Conservation (phyloP, 2,888 invertebrate genomes). For the Octonoba sinensis region DNA sequence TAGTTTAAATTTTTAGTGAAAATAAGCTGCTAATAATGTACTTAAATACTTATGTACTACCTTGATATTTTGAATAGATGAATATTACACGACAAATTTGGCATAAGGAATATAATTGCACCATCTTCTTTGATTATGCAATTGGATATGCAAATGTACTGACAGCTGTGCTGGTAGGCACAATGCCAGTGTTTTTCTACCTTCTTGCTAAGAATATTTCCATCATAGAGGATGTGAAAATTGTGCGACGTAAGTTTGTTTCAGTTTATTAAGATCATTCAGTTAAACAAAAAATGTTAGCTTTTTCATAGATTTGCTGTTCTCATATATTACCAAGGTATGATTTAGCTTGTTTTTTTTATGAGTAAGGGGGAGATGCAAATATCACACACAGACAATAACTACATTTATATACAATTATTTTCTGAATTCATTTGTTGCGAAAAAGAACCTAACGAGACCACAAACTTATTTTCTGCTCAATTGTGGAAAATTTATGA, state of each 20-base stretch:
- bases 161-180: conserved; percentile 19
- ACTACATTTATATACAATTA: too few relatives aligned
- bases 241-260: conserved; percentile 50
- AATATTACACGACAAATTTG: conserved; percentile 29
- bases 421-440: too few relatives aligned
- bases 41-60: not conserved
- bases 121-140: not conserved
- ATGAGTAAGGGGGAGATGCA: too few relatives aligned
- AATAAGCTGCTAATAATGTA: not conserved
- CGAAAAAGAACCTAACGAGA: too few relatives aligned
- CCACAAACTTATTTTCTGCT: too few relatives aligned
- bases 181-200: conserved; percentile 41
- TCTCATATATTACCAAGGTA: too few relatives aligned
- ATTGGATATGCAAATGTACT: conserved; percentile 26
- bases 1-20: not conserved
- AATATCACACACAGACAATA: too few relatives aligned
- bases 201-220: conserved; percentile 40
- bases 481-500: too few relatives aligned
- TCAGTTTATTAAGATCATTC: too few relatives aligned
- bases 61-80: conserved; percentile 13
- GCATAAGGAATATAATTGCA: not conserved
- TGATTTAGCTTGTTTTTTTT: conserved; percentile 21
- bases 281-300: too few relatives aligned
- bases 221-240: conserved; percentile 36
- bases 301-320: too few relatives aligned